Percentiles rank a stretch among this genome's conserved stretches.
These are phyloP conservation scores for Unio pictorum DNA, from an alignment of 2,888 invertebrate species.

Conservation along the genomic window DNA sequence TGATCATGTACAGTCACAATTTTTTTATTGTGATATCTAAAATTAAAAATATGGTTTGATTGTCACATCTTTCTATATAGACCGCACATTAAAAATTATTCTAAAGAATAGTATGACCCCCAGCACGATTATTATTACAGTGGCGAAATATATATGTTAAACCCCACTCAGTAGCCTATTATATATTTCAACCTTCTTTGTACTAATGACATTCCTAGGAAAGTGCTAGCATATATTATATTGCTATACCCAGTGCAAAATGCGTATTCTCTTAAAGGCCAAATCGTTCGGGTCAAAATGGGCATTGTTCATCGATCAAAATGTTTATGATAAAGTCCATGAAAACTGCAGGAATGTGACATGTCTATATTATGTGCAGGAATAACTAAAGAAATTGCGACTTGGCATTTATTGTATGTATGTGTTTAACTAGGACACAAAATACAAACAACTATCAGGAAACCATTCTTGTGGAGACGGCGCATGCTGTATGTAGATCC, in stretches of 20 bases:
- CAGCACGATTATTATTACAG: conserved; percentile 2
- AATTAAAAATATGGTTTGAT: background rate
- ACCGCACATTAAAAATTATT: conserved; percentile 6
- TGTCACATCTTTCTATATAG: conserved; percentile 4
- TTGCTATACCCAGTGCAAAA: background rate
- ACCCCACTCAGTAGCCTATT: conserved; percentile 8
- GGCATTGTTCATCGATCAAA: conserved; percentile 4
- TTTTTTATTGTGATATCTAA: background rate
- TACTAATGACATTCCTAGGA: background rate
- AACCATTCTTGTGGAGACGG: no score
- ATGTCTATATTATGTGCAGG: no score
- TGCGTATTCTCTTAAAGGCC: background rate
- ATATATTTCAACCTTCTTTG: background rate
- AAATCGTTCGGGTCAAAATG: no score
- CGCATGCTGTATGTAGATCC: no score
- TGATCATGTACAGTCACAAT: no score
- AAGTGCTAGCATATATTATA: background rate
- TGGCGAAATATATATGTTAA: conserved; percentile 3
- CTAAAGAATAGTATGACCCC: conserved; percentile 4
- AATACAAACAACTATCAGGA: no score
- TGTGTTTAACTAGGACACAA: no score
- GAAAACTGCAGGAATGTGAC: no score
- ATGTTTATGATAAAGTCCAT: conserved; percentile 2
- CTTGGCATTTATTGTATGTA: no score
- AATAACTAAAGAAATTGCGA: no score